Conservation (phyloP, 2,797 vertebrate genomes). For the Anabacerthia variegaticeps region DNA sequence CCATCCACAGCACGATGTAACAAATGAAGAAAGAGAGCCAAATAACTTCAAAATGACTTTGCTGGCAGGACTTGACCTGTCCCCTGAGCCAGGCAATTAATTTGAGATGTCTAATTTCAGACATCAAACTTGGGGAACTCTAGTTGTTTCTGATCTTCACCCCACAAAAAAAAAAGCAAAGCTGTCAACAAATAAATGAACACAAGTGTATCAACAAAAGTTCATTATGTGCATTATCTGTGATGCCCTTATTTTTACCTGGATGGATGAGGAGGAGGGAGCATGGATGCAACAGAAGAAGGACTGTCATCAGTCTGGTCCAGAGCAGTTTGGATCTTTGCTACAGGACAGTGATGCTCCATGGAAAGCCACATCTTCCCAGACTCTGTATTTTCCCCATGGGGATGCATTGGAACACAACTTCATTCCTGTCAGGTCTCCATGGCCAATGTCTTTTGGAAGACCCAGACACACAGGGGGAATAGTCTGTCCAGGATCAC, state of each 20-base stretch:
- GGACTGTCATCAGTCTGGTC: background rate
- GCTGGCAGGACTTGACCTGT: background rate
- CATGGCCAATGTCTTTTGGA: background rate
- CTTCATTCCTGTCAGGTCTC: background rate
- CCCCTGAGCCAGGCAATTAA: background rate
- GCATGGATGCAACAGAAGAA: background rate
- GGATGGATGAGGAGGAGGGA: background rate
- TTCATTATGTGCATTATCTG: too few relatives aligned
- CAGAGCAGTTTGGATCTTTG: background rate
- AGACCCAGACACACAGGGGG: background rate
- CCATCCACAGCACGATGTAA: background rate
- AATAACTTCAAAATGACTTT: background rate
- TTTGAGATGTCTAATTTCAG: background rate
- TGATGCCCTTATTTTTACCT: accelerated
- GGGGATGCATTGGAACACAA: accelerated
- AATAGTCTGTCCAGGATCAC: background rate
- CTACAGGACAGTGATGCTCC: background rate
- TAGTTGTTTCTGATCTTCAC: background rate
- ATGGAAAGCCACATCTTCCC: background rate
- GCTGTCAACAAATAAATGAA: background rate
- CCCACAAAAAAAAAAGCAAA: background rate
- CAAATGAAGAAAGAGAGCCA: background rate
- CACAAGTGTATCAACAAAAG: accelerated
- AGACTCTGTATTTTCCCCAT: background rate
- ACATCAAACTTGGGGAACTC: background rate